Base-by-base conservation (phyloP, 2,113 vertebrate species). In the Microtus oregoni region DNA sequence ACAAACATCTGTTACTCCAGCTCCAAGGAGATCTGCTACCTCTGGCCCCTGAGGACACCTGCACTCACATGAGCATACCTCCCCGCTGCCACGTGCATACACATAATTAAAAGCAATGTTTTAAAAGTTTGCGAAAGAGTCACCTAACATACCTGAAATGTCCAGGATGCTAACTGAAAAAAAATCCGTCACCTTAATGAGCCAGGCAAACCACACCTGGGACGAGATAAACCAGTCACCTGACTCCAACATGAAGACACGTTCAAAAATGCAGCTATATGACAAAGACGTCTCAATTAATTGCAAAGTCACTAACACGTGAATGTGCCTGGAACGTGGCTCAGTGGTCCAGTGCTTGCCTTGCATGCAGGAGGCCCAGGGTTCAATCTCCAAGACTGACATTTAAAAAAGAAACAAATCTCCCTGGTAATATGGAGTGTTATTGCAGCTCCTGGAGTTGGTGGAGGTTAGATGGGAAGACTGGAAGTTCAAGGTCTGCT, bases 251-350 rank as follows among this genome's bases (percentile, higher is more conserved):
- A 55, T 17, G 47, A 81, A 91, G 24, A 76, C 52, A 30, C 86
- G 44, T 90, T 65, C 52, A 75, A 93, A 55, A 61, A 14, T 86
- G 78, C 30, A 93, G 76, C 70, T 68, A 85, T 26, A 12, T 75
- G 58, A 86, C 65, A 50, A 90, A 91, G 52, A 61, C 88, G 73
- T 70, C 24, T 86, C 44, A 89, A 92, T 63, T 26, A 70, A 70
- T 89, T 86, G 89, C 5, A 93, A 89, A 90, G 38, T 95, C n/a
- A 83, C 38, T 94, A 61, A 87, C 72, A 94, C 70, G 72, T 85
- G 19, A 63, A 11, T 28, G 26, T 85, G 58, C 61, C 61, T 47
- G 17, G 28, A 47, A 28, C 10, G 15, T 67, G 5, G 38, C 38
- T 32, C 82, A 32, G 83, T 26, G 32, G 41, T 12, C 4, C 41